These are phyloP conservation scores for Lateolabrax maculatus DNA, from an alignment of 2,797 vertebrate species.

Conservation along the genomic window DNA sequence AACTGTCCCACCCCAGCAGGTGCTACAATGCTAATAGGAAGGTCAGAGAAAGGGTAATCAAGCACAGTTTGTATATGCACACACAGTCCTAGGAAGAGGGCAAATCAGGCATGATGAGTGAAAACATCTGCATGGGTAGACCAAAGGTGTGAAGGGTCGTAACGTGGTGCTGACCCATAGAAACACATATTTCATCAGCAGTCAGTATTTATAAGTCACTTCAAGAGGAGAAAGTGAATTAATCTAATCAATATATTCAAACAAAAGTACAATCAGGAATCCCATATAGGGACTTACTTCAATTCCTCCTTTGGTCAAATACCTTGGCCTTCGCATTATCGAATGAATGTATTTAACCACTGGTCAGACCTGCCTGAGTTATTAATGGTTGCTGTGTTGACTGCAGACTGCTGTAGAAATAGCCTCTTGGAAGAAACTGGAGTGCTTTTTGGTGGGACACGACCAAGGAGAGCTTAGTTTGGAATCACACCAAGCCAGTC, in stretches of 20 bases:
- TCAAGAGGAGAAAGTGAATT: not conserved
- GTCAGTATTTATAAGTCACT: not conserved
- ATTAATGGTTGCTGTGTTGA: slow-evolving; percentile 1
- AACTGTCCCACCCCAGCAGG: not conserved
- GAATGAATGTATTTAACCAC: not conserved
- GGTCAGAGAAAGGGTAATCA: not conserved
- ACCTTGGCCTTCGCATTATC: not conserved
- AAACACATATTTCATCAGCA: not conserved
- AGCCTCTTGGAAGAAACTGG: slow-evolving; percentile 16
- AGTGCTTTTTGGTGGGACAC: slow-evolving; percentile 39
- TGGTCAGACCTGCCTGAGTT: not conserved
- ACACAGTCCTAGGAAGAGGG: not conserved
- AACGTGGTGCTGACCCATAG: not conserved
- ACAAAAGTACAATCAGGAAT: not conserved
- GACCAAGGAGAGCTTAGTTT: slow-evolving; percentile 41
- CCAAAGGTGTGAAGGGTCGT: not conserved
- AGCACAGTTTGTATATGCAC: not conserved
- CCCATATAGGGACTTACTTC: not conserved
- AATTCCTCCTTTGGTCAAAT: not conserved
- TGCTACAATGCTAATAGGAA: not conserved
- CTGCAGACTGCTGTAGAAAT: slow-evolving; percentile 15
- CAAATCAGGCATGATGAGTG: not conserved
- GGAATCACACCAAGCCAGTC: slow-evolving; percentile 45
- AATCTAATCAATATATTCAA: not conserved
- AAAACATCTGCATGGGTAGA: not conserved